Conservation (phyloP, 2,113 vertebrate genomes). For the Siniperca knerii region DNA sequence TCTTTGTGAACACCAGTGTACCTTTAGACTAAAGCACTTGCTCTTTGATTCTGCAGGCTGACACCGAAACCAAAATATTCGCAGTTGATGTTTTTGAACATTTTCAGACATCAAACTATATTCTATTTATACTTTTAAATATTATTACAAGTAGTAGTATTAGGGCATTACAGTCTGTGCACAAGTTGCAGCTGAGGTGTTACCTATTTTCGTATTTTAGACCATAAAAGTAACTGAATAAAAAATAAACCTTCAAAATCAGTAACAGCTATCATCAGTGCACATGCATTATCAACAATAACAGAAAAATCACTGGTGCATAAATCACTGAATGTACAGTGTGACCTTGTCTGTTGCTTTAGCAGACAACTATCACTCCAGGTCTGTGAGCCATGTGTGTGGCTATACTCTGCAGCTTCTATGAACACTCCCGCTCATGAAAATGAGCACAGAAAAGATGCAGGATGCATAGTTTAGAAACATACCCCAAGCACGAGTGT, state of each 20-base stretch:
- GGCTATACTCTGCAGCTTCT: neutral
- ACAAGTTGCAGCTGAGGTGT: neutral
- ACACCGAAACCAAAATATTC: neutral
- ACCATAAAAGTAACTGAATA: neutral
- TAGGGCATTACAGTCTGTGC: neutral
- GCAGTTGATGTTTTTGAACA: neutral
- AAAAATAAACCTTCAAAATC: neutral
- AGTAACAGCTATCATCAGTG: neutral
- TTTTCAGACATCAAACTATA: neutral
- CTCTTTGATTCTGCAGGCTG: neutral
- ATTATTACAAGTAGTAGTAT: neutral
- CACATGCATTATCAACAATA: neutral
- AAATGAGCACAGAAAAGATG: neutral
- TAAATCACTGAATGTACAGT: neutral
- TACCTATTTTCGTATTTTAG: neutral
- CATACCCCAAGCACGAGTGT: conserved; percentile 84
- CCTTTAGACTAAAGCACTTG: neutral
- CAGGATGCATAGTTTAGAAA: conserved; percentile 38
- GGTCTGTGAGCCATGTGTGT: neutral
- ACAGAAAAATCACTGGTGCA: neutral
- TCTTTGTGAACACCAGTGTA: neutral
- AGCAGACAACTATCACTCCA: neutral
- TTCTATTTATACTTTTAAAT: neutral
- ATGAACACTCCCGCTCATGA: conserved; percentile 46
- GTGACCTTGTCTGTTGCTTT: neutral